phyloP scores from a whole-genome alignment of 2,113 vertebrate species.

The Spea multiplicata region DNA sequence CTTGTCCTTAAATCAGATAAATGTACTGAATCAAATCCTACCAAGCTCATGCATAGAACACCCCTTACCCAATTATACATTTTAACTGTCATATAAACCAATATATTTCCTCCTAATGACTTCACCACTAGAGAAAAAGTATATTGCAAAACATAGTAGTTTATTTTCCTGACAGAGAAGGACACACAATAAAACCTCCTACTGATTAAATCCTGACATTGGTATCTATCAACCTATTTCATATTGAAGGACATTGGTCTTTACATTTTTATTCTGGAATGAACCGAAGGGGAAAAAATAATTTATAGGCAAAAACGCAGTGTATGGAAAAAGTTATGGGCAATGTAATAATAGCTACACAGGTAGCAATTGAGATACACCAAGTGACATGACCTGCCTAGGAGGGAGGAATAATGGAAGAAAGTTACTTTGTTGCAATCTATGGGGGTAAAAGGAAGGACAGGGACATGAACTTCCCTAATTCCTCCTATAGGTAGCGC shows the following conservation, averaged over 20 bases:
- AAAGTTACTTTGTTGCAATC: too few relatives aligned
- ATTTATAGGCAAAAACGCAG: background rate
- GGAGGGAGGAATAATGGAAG: too few relatives aligned
- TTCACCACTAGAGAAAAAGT: constrained; percentile 30
- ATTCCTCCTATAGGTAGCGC: too few relatives aligned
- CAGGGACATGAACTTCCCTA: too few relatives aligned
- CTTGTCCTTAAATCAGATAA: constrained; percentile 43
- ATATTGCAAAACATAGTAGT: constrained; percentile 37
- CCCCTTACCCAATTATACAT: constrained; percentile 18
- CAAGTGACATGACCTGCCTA: too few relatives aligned
- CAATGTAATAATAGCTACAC: too few relatives aligned
- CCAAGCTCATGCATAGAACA: constrained; percentile 38
- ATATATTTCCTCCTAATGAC: constrained; percentile 50
- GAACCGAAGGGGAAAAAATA: background rate
- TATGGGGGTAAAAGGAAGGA: too few relatives aligned
- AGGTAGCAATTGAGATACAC: too few relatives aligned
- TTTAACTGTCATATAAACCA: constrained; percentile 41
- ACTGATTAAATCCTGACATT: constrained; percentile 40
- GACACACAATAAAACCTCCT: constrained; percentile 42
- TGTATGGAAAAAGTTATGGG: background rate
- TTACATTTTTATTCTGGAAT: constrained; percentile 38
- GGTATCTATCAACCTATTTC: constrained; percentile 22
- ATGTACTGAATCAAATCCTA: constrained; percentile 33
- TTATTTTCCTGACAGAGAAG: constrained; percentile 48
- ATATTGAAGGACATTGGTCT: constrained; percentile 39